A percentile compares a stretch with the other conserved stretches of the same genome.
Evolutionary conservation across 2,888 invertebrate genomes (phyloP).

Genomic region (Tethea ocularis): DNA sequence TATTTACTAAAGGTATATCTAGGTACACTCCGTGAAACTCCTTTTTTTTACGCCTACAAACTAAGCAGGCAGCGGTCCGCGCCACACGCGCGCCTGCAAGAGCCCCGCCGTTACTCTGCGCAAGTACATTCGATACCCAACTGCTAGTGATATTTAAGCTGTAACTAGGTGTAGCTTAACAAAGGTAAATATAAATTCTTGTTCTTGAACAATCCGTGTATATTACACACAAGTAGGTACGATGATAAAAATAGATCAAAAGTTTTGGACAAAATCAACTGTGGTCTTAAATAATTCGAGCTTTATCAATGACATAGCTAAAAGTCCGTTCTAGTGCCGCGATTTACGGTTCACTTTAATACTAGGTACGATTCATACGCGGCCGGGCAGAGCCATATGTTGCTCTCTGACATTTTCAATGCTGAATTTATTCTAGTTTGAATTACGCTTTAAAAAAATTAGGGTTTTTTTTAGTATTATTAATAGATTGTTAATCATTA

Average conservation of each 20-base stretch:
- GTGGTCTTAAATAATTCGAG: too few species aligned
- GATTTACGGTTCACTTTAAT: background rate
- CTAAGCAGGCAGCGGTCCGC: too few species aligned
- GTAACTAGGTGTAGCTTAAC: background rate
- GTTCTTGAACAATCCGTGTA: background rate
- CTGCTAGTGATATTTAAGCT: too few species aligned
- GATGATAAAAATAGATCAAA: background rate
- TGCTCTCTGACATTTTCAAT: background rate
- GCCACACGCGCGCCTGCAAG: too few species aligned
- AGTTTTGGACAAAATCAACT: background rate
- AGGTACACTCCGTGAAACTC: too few species aligned
- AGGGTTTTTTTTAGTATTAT: too few species aligned
- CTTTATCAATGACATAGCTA: background rate
- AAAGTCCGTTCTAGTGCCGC: background rate
- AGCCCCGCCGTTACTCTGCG: too few species aligned
- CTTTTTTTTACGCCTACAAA: too few species aligned
- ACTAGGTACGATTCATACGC: background rate
- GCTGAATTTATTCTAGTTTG: slow-evolving; percentile 4
- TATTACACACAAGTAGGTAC: background rate
- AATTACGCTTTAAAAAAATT: too few species aligned
- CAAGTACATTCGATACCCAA: too few species aligned
- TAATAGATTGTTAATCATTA: too few species aligned
- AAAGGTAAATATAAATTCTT: slow-evolving; percentile 4
- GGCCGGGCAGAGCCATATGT: background rate
- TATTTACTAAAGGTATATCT: too few species aligned